These are phyloP conservation scores for Melanogrammus aeglefinus DNA, from an alignment of 2,797 vertebrate species.

Conservation along the genomic window DNA sequence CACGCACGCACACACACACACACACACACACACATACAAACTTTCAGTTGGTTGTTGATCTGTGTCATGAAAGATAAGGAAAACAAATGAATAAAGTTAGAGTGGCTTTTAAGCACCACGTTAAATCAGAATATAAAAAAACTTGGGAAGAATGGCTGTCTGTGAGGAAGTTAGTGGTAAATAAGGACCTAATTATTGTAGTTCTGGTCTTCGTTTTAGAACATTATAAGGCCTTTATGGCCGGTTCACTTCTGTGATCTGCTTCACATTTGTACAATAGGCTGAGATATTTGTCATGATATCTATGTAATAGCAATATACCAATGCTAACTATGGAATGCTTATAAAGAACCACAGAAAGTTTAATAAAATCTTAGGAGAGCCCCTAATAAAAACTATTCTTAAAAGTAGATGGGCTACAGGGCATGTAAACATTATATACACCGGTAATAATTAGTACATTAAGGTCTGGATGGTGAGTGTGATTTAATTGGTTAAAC, in stretches of 20 bases:
- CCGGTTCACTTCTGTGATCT: not conserved
- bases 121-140: not conserved
- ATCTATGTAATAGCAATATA: not conserved
- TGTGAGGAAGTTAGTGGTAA: not conserved
- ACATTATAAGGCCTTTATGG: not conserved
- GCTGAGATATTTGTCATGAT: not conserved
- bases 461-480: not conserved
- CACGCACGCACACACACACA: conserved; percentile 18
- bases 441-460: too few species aligned
- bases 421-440: too few species aligned
- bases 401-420: too few species aligned
- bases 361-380: not conserved
- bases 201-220: not conserved
- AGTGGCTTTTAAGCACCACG: not conserved
- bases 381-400: too few species aligned
- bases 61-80: not conserved
- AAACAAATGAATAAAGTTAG: not conserved
- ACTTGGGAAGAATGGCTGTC: not conserved
- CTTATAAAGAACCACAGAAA: not conserved
- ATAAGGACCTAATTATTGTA: not conserved
- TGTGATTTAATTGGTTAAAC: not conserved
- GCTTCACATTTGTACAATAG: not conserved
- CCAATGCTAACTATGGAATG: not conserved
- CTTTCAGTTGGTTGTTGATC: not conserved
- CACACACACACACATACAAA: conserved; percentile 10